phyloP scores from a whole-genome alignment of 1,140 invertebrate genomes.

The Formica selysi region DNA sequence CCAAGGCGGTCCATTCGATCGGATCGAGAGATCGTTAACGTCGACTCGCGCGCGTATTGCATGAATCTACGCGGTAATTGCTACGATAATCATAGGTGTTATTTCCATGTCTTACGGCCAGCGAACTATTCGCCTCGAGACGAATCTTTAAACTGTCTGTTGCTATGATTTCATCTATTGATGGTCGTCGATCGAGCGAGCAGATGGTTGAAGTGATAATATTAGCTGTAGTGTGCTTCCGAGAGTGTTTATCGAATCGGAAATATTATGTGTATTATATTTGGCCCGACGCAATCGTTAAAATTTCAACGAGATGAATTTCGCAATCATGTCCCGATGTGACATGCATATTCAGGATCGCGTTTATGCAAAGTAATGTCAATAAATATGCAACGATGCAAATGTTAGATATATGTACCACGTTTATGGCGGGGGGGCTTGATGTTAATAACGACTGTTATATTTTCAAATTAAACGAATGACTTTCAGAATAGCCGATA shows the following conservation, averaged over 20 bases:
- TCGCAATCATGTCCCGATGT: slow-evolving; percentile 51
- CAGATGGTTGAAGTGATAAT: slow-evolving; percentile 42
- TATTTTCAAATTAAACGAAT: slow-evolving; percentile 31
- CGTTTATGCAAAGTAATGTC: slow-evolving; percentile 70
- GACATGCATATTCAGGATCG: slow-evolving; percentile 66
- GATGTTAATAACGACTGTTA: slow-evolving; percentile 53
- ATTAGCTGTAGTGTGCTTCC: background rate
- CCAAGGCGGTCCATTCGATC: slow-evolving; percentile 34
- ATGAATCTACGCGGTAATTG: slow-evolving; percentile 29
- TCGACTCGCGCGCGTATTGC: slow-evolving; percentile 28
- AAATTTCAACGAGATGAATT: slow-evolving; percentile 63
- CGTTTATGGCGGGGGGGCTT: slow-evolving; percentile 59
- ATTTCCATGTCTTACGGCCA: slow-evolving; percentile 18
- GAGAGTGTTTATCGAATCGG: slow-evolving; percentile 55
- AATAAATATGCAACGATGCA: slow-evolving; percentile 76
- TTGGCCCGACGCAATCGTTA: slow-evolving; percentile 46
- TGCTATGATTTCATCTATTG: slow-evolving; percentile 1
- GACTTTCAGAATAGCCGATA: slow-evolving; percentile 18
- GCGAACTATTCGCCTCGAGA: background rate
- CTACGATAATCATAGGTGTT: slow-evolving; percentile 48
- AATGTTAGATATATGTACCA: slow-evolving; percentile 73
- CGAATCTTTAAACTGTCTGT: slow-evolving; percentile 29
- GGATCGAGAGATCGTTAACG: slow-evolving; percentile 42
- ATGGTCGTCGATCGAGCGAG: slow-evolving; percentile 28
- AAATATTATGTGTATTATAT: slow-evolving; percentile 67